phyloP scores from a whole-genome alignment of 2,797 vertebrate genomes.

The Aplochiton taeniatus region DNA sequence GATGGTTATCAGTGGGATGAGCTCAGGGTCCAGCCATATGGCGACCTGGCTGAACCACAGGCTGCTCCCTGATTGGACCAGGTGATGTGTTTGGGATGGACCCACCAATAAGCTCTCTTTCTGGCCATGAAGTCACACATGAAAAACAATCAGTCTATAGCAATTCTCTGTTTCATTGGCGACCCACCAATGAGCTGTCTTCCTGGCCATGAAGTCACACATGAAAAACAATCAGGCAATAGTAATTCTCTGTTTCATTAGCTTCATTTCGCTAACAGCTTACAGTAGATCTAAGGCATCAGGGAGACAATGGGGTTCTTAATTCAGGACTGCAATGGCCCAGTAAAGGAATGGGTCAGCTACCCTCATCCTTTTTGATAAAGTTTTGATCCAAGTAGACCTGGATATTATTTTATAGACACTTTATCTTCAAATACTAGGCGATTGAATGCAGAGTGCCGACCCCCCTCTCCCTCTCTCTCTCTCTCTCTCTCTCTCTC shows the following conservation, averaged over 20 bases:
- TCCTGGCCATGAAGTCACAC: too few relatives aligned
- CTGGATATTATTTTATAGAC: too few relatives aligned
- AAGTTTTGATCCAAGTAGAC: background rate
- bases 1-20: constrained; percentile 45
- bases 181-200: background rate
- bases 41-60: too few relatives aligned
- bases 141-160: too few relatives aligned
- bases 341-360: background rate
- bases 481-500: too few relatives aligned
- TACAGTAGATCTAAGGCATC: background rate
- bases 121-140: too few relatives aligned
- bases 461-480: too few relatives aligned
- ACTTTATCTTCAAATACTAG: too few relatives aligned
- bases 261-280: background rate
- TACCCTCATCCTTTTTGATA: background rate
- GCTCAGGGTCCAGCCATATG: background rate
- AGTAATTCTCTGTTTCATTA: background rate
- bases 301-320: background rate
- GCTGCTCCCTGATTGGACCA: background rate
- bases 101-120: background rate
- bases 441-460: too few relatives aligned
- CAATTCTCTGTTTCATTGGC: too few relatives aligned
- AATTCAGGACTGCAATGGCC: too few relatives aligned
- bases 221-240: too few relatives aligned
- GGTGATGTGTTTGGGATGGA: background rate